Conservation (phyloP, 2,888 invertebrate genomes). For the Clunio marinus region DNA sequence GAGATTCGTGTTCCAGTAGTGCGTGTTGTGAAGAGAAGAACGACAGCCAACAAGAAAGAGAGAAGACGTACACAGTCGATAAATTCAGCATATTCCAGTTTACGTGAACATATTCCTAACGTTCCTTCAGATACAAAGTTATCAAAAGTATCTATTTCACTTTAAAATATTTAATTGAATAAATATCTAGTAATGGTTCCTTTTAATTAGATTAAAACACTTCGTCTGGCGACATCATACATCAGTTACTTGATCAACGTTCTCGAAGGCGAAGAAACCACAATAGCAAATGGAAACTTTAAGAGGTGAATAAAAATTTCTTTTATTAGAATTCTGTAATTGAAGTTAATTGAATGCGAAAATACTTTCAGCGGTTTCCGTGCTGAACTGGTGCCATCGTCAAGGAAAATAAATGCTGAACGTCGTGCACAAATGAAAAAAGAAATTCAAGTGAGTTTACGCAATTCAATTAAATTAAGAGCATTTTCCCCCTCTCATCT, state of each 20-base stretch:
- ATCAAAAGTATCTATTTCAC: constrained; percentile 64
- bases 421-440: constrained; percentile 45
- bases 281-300: constrained; percentile 47
- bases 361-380: constrained; percentile 64
- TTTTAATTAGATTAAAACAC: constrained; percentile 78
- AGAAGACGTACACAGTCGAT: constrained; percentile 87
- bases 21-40: constrained; percentile 70
- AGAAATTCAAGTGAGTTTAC: constrained; percentile 45
- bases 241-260: constrained; percentile 89
- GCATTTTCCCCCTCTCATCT: background rate
- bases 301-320: constrained; percentile 22
- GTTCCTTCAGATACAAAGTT: constrained; percentile 94
- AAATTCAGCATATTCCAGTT: constrained; percentile 89
- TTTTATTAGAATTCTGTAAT: background rate
- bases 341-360: background rate
- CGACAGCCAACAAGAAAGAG: constrained; percentile 93
- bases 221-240: constrained; percentile 87
- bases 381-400: constrained; percentile 68
- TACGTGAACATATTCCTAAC: constrained; percentile 92
- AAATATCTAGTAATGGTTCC: background rate
- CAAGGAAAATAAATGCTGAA: constrained; percentile 49
- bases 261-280: constrained; percentile 78
- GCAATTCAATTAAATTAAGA: constrained; percentile 13
- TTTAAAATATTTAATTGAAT: background rate
- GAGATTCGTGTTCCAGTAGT: constrained; percentile 48